These are phyloP conservation scores for Pseudochromis fuscus DNA, from an alignment of 2,797 vertebrate genomes.

Conservation along the genomic window DNA sequence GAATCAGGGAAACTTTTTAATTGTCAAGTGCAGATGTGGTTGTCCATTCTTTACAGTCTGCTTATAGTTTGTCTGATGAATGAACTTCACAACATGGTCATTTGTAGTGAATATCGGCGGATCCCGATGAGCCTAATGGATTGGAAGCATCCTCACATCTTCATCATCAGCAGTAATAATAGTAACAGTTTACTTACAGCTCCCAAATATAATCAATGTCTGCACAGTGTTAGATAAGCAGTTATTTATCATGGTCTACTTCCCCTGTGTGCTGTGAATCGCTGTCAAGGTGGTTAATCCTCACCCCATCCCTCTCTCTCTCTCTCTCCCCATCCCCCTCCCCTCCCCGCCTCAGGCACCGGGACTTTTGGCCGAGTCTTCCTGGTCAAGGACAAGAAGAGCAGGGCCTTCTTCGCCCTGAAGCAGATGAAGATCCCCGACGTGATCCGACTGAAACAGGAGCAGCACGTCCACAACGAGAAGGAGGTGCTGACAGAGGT, in stretches of 20 bases:
- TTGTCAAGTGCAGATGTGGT: too few species aligned
- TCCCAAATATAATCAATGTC: background rate
- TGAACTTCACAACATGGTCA: too few species aligned
- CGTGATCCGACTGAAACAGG: slow-evolving; percentile 95
- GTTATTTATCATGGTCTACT: slow-evolving; percentile 10
- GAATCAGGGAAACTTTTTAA: too few species aligned
- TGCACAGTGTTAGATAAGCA: background rate
- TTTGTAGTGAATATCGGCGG: background rate
- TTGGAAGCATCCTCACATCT: background rate
- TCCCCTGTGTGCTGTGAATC: background rate
- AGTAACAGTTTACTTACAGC: background rate
- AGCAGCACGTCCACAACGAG: slow-evolving; percentile 96
- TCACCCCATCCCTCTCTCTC: background rate
- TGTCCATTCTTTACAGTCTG: too few species aligned
- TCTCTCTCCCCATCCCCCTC: background rate
- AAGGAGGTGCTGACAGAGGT: slow-evolving; percentile 93
- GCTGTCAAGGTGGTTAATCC: background rate
- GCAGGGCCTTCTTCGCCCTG: slow-evolving; percentile 88
- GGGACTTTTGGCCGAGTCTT: slow-evolving; percentile 96
- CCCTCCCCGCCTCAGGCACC: slow-evolving; percentile 85
- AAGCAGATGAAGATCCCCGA: slow-evolving; percentile 97
- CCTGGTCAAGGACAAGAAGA: slow-evolving; percentile 90
- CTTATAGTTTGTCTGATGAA: too few species aligned
- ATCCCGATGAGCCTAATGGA: background rate
- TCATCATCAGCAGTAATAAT: background rate